Percentiles rank a stretch among this genome's conserved stretches.
Evolutionary conservation across 2,113 vertebrate genomes (phyloP).

Genomic region (Sebastes schlegelii): DNA sequence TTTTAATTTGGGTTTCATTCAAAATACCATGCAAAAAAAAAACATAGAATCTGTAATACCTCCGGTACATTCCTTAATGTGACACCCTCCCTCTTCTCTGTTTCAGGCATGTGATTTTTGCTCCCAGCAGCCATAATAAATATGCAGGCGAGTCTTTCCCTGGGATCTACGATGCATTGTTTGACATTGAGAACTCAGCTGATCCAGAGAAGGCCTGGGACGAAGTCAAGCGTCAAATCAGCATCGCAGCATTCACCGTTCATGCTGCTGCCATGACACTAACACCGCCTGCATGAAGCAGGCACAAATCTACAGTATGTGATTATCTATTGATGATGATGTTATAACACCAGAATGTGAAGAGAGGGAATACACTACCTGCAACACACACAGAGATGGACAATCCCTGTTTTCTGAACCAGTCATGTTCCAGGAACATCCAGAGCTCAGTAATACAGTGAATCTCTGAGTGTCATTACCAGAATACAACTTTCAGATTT

Average conservation of each 20-base stretch:
- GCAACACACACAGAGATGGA: slow-evolving; percentile 6
- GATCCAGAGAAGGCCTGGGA: slow-evolving; percentile 86
- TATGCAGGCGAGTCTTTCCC: slow-evolving; percentile 94
- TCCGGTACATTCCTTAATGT: not conserved
- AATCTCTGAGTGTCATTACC: not conserved
- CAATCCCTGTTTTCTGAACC: not conserved
- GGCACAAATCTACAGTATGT: not conserved
- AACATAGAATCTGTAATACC: not conserved
- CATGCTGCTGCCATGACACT: slow-evolving; percentile 91
- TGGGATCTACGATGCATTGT: slow-evolving; percentile 93
- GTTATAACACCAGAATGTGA: not conserved
- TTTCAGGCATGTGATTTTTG: slow-evolving; percentile 92
- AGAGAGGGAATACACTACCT: not conserved
- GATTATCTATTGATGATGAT: not conserved
- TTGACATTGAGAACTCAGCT: slow-evolving; percentile 86
- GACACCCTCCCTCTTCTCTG: not conserved
- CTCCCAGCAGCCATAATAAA: slow-evolving; percentile 96
- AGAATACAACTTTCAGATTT: not conserved
- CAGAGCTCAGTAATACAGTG: not conserved
- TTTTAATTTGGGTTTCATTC: not conserved
- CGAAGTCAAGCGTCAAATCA: slow-evolving; percentile 92
- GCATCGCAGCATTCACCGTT: slow-evolving; percentile 91
- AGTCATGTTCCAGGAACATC: not conserved
- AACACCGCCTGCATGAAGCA: slow-evolving; percentile 76
- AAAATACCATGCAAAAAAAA: not conserved